Base-by-base conservation (phyloP, 2,113 vertebrate genomes). In the Ciconia boyciana region DNA sequence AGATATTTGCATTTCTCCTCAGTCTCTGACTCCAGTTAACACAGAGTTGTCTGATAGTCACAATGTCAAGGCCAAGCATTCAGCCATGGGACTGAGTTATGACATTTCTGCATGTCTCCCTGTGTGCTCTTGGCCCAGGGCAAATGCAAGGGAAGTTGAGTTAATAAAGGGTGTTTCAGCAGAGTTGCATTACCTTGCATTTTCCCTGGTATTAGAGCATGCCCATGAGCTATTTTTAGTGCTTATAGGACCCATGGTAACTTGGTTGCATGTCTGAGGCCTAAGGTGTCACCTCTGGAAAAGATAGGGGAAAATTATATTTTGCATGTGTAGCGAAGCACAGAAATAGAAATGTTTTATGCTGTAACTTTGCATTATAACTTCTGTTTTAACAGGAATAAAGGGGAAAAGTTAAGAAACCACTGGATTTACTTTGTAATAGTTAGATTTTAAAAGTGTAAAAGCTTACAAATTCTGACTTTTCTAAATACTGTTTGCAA, bases 261-360 rank as follows among this genome's bases (percentile, higher is more conserved):
- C 14, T 43, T 64, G 16, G 5, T 28, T 87, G 61, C 10, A 9
- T 43, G 11, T 60, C 49, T 75, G 83, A 87, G 32, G 44, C 52
- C 79, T 51, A 17, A 86, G 26, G 13, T 87, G 32, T 55, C 78
- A 68, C 26, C 24, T 80, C 44, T 65, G 49, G 52, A 79, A 86
- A 90, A 90, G 21, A 36, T 0, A 51, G 28, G 29, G 12, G 34
- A 7, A 19, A 65, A 54, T 13, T 6, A 9, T 10, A 13, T 57
- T 71, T 87, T 68, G 34, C 32, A 17, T 36, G 28, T 0, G 0
- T 46, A 82, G 11, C 0, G 0, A 90, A 80, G 31, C 15, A 69
- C 19, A 49, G 44, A 74, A 71, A 51, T 70, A 29, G 1, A 20
- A 49, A 39, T 36, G 21, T 10, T 72, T 36, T 57, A 34, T 39